Conservation (phyloP, 2,113 vertebrate species). For the Pachypanchax playfairii region DNA sequence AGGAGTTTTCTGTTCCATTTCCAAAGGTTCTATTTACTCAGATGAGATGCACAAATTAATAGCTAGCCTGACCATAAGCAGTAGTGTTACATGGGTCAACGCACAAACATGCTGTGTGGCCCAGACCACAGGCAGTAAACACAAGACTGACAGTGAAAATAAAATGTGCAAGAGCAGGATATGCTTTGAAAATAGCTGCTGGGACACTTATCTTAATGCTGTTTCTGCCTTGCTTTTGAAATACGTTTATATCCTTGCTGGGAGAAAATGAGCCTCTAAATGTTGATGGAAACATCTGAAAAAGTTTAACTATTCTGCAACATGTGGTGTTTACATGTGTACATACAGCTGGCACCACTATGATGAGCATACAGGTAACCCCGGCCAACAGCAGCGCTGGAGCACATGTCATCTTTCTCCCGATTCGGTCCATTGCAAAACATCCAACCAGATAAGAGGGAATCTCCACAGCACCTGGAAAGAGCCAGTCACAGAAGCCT, state of each 20-base stretch:
- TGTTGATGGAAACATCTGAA: too few relatives aligned
- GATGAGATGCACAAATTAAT: constrained; percentile 22
- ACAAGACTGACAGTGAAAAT: neutral
- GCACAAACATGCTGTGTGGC: neutral
- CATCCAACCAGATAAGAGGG: constrained; percentile 88
- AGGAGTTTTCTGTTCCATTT: too few relatives aligned
- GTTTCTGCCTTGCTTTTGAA: neutral
- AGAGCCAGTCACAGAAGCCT: constrained; percentile 45
- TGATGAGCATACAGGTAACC: constrained; percentile 82
- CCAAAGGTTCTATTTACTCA: constrained; percentile 48
- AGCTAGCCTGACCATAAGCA: neutral
- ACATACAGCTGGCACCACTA: constrained; percentile 85
- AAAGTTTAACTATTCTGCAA: neutral
- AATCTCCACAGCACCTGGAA: constrained; percentile 89
- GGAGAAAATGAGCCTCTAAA: too few relatives aligned
- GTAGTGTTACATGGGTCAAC: constrained; percentile 26
- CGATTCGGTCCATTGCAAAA: constrained; percentile 86
- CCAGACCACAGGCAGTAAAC: neutral
- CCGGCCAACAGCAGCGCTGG: constrained; percentile 85
- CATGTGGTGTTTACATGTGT: neutral
- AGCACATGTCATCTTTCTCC: constrained; percentile 86
- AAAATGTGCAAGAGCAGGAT: neutral
- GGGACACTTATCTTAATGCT: neutral
- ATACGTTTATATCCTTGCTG: too few relatives aligned
- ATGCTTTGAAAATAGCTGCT: neutral